Base-by-base conservation (phyloP, 2,113 vertebrate species). In the Phasianus colchicus region DNA sequence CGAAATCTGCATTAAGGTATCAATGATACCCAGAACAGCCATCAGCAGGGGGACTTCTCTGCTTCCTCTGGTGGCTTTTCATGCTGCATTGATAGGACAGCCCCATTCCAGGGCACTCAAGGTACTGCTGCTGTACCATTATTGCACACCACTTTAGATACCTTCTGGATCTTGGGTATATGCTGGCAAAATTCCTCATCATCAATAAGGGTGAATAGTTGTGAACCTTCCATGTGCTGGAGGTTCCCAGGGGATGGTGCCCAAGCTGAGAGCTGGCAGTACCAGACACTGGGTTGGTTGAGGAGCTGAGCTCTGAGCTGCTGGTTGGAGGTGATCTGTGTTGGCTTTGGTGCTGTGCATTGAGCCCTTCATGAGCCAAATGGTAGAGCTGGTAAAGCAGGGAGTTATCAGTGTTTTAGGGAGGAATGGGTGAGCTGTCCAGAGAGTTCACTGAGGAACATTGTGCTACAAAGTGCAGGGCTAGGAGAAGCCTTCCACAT, bases 231-330 rank as follows among this genome's bases (percentile, higher is more conserved):
- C 58, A 10, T 32, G 63, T 67, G 17, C 22, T 4, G 8, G 58
- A 58, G 65, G 3, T 34, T 9, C 24, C 9, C 27, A 74, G 45
- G 67, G 70, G 21, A 71, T 12, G 63, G 18, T 43, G 3, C 50
- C 27, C 40, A 73, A 29, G 52, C 5, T 36, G 13, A 10, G 14
- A 40, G 7, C 5, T 1, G 1, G 81, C 66, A 52, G 12, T 17
- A 3, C 2, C 3, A 6, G 63, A 1, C 6, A 6, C 16, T 50
- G 6, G 16, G 8, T 9, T 10, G 4, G 34, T 11, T 6, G 22
- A 18, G 36, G 78, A 38, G 8, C 20, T 5, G 15, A 9, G 3
- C 47, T 13, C 57, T 4, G 48, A 47, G 2, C n/a, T 45, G 32
- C 36, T 47, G 34, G 34, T 52, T 48, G 29, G 63, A 54, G 52